These are phyloP conservation scores for Alentia gelatinosa DNA, from an alignment of 2,888 invertebrate genomes.

Conservation along the genomic window DNA sequence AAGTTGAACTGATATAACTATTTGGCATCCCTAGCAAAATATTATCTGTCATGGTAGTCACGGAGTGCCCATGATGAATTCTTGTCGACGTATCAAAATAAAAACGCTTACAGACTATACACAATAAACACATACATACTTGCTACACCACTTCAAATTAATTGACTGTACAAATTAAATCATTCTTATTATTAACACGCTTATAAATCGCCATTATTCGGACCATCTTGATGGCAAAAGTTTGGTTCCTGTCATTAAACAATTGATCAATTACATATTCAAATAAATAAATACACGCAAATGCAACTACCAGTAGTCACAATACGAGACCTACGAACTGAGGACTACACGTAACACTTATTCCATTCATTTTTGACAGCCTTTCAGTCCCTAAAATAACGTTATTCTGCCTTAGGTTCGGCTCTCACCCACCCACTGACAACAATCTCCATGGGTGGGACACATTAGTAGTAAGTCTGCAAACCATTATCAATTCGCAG, in stretches of 20 bases:
- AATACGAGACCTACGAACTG: conserved; percentile 22
- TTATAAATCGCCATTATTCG: not conserved
- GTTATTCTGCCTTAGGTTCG: not conserved
- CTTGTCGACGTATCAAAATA: conserved; percentile 19
- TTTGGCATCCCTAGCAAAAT: conserved; percentile 43
- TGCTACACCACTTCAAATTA: conserved; percentile 15
- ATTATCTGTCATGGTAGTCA: conserved; percentile 27
- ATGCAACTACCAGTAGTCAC: conserved; percentile 53
- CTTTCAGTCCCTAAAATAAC: conserved; percentile 35
- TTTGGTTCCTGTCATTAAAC: not conserved
- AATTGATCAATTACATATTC: conserved; percentile 34
- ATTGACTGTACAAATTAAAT: conserved; percentile 36
- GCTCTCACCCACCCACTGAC: not conserved
- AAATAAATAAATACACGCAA: conserved; percentile 51
- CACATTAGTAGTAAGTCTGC: not conserved
- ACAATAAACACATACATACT: conserved; percentile 26
- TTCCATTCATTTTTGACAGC: conserved; percentile 40
- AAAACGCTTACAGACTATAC: conserved; percentile 20
- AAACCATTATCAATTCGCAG: not conserved
- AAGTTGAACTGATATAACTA: conserved; percentile 11
- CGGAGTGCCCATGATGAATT: not conserved
- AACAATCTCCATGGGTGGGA: not conserved
- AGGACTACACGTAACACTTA: conserved; percentile 50
- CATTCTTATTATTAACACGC: not conserved
- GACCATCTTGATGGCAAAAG: not conserved